phyloP scores from a whole-genome alignment of 2,113 vertebrate genomes.

The Periophthalmodon schlosseri region DNA sequence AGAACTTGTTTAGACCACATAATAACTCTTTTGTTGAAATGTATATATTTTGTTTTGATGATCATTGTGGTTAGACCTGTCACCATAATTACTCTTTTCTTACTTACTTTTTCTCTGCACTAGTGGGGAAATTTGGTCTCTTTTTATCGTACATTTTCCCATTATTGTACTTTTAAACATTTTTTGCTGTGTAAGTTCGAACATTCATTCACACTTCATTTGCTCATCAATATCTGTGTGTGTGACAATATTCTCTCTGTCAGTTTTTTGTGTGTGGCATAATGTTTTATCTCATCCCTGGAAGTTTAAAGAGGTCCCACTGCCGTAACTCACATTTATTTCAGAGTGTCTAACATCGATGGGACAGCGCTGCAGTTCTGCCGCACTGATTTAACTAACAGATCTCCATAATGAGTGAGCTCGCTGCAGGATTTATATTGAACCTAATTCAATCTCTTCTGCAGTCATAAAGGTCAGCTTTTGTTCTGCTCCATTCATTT shows the following conservation, averaged over 20 bases:
- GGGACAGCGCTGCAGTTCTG: slow-evolving; percentile 34
- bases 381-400: slow-evolving; percentile 15
- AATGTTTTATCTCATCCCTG: neutral
- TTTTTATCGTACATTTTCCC: no score
- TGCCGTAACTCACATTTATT: neutral
- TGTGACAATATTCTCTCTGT: neutral
- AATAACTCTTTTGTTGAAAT: no score
- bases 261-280: neutral
- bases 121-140: no score
- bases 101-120: no score
- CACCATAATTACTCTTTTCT: no score
- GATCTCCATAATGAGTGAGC: slow-evolving; percentile 20
- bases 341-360: neutral
- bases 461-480: slow-evolving; percentile 41
- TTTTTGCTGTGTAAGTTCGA: no score
- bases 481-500: slow-evolving; percentile 52
- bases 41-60: no score
- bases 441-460: slow-evolving; percentile 47
- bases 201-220: no score
- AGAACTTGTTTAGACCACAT: no score
- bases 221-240: no score
- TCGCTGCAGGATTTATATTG: slow-evolving; percentile 33
- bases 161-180: no score
- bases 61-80: no score
- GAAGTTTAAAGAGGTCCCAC: neutral